Evolutionary conservation across 2,113 vertebrate species (phyloP).

Genomic region (Megaceryle maxima): DNA sequence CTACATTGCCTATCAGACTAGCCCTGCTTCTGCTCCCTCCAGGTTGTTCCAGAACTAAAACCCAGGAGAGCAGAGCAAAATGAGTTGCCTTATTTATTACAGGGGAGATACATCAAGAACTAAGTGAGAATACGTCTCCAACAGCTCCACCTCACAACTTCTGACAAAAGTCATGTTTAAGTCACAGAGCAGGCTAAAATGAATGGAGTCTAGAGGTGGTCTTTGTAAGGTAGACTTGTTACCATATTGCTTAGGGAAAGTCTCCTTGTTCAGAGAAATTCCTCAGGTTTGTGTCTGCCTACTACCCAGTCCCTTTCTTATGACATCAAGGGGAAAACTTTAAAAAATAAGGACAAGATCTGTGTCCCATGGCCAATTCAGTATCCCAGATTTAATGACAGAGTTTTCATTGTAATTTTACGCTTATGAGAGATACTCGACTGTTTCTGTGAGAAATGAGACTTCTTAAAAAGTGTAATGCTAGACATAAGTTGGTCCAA

Average conservation of each 20-base stretch:
- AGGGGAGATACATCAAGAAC: neutral
- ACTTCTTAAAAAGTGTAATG: neutral
- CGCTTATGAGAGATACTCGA: neutral
- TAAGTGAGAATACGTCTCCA: neutral
- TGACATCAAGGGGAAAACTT: neutral
- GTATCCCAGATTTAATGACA: neutral
- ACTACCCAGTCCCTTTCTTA: neutral
- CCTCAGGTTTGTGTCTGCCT: neutral
- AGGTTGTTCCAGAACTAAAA: neutral
- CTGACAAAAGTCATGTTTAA: neutral
- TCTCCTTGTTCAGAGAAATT: neutral
- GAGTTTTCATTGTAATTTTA: neutral
- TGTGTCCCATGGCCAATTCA: neutral
- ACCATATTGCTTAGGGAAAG: neutral
- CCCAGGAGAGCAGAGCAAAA: neutral
- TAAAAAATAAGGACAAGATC: neutral
- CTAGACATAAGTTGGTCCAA: neutral
- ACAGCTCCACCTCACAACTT: neutral
- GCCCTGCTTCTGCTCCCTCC: neutral
- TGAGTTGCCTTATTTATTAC: neutral
- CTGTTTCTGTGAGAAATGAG: neutral
- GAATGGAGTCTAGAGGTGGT: neutral
- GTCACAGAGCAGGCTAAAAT: neutral
- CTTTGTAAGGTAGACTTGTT: neutral
- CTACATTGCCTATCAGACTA: neutral